phyloP scores from a whole-genome alignment of 2,113 vertebrate genomes.

The Cheirogaleus medius region DNA sequence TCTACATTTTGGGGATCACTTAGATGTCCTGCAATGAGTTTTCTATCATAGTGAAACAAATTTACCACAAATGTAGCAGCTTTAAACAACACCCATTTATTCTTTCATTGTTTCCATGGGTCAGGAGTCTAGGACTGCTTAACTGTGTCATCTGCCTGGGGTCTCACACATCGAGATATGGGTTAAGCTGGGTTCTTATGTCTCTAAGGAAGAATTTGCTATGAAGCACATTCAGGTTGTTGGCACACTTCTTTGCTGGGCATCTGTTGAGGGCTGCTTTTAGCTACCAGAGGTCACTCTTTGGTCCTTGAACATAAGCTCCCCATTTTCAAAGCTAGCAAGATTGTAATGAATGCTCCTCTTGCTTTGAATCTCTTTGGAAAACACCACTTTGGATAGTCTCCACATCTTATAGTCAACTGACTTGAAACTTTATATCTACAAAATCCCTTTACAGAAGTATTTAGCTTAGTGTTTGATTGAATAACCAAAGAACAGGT shows the following conservation, averaged over 20 bases:
- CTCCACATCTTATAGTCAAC: constrained; percentile 21
- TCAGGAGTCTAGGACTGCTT: not conserved
- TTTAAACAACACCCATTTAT: not conserved
- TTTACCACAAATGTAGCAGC: not conserved
- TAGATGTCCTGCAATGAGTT: not conserved
- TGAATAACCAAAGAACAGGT: not conserved
- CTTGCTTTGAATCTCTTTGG: not conserved
- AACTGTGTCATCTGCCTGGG: not conserved
- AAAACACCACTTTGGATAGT: not conserved
- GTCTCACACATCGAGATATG: not conserved
- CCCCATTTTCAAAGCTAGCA: not conserved
- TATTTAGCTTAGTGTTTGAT: constrained; percentile 4
- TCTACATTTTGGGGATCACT: not conserved
- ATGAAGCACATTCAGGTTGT: not conserved
- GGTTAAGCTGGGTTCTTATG: not conserved
- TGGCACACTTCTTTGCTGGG: not conserved
- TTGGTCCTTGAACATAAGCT: not conserved
- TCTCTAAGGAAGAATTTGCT: not conserved
- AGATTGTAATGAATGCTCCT: not conserved
- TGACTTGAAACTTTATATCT: constrained; percentile 1
- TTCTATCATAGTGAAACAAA: not conserved
- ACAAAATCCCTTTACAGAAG: not conserved
- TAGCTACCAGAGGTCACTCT: not conserved
- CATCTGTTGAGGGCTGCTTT: not conserved
- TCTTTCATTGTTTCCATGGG: not conserved